Evolutionary conservation across 2,888 invertebrate genomes (phyloP), one percentile per base, ranked within the genome.

Genomic region (Siphonodentalium dalli): DNA sequence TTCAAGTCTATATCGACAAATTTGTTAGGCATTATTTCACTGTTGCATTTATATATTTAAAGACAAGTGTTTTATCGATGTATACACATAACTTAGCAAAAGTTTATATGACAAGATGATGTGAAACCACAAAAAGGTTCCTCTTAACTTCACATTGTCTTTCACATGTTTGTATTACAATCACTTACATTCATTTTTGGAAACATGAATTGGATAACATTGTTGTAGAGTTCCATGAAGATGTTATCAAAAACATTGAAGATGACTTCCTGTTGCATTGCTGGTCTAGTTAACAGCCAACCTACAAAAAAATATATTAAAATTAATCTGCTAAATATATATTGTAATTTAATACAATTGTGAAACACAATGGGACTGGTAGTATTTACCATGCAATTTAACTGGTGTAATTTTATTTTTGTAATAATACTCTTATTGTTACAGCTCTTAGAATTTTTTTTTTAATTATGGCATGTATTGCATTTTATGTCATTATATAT

Each of bases 141-240:
- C 20, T 39, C 13, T 15, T 5, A 23, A 23, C 24, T 21, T 39
- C 24, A 18, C 13, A 7, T 9, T 15, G n/a, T 23, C 13, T 18
- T 5, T 39, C 5, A 18, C 39, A 13, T 28, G 20, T 27, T 13
- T 28, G 11, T n/a, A 15, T 39, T 8, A n/a, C 1, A 29, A 35
- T 23, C n/a, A 65, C 71, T 61, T 61, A 80, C 80, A 38, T 72
- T 67, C 88, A 97, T 93, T 63, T 90, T 89, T 41, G 93, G 86
- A 4, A 82, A 84, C 11, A 96, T 85, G 75, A 89, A 91, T 83
- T 95, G 95, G 0, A 88, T 89, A 47, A 90, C 88, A 90, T 91
- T 95, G 2, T 87, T 87, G 78, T 89, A 92, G 4, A 91, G 84
- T 39, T 85, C 83, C 1, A 87, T 83, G 80, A 91, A 93, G 0